Evolutionary conservation across 1,140 invertebrate species (phyloP), one percentile per base, ranked within the genome.

Genomic region (Atta colombica): DNA sequence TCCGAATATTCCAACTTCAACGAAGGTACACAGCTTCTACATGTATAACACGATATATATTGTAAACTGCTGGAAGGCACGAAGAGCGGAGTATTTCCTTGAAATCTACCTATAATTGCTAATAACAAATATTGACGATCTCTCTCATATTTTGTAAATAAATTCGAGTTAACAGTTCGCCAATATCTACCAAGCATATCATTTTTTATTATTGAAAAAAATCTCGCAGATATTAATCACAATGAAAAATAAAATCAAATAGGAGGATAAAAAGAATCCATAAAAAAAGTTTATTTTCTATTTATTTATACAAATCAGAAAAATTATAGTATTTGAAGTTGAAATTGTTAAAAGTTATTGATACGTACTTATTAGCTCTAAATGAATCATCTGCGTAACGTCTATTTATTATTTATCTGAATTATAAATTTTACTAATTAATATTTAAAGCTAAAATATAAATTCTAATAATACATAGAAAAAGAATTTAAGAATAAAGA

Each of bases 51-150:
- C 10, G 18, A 65, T 78, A 49, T 31, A 65, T 14, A 78, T 66
- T 78, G 60, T 66, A 60, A 39, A 80, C 8, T 68, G 77, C 55
- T 85, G 25, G 82, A 78, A 66, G 25, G 75, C 10, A 77, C 35
- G n/a, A 16, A 10, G 45, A 78, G 28, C 18, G 25, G 25, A 78
- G 51, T 78, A 51, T 66, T 78, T 78, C 77, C 60, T 78, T 78
- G 25, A 66, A 66, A 78, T 78, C 25, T 60, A 16, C 18, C 25
- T 45, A 77, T 78, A 78, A 78, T 78, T 78, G 77, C 18, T 78
- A 49, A 51, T 65, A 51, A 35, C 60, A 78, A 78, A 78, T 78
- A 78, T 78, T 65, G 75, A 65, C 75, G 58, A 77, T 65, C 12
- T 3, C 35, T 16, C 18, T 78, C 60, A 66, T 66, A 78, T 25